Conservation (phyloP, 2,113 vertebrate genomes). For the Natator depressus region DNA sequence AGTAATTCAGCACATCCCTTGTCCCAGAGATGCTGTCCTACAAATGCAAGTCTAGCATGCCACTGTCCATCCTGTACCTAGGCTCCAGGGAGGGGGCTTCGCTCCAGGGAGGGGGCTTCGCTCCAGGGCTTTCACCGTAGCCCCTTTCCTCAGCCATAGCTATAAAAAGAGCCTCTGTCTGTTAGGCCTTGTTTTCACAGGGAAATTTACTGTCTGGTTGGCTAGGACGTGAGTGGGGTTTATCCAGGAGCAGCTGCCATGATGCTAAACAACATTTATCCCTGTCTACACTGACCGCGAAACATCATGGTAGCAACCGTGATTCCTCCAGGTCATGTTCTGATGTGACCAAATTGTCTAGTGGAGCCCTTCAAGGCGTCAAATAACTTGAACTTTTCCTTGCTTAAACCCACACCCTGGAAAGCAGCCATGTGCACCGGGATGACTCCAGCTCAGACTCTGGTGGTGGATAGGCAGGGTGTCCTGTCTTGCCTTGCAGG, state of each 20-base stretch:
- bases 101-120: background rate
- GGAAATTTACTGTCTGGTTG: background rate
- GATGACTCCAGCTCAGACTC: rapidly evolving
- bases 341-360: conserved; percentile 33
- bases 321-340: conserved; percentile 36
- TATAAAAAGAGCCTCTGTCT: background rate
- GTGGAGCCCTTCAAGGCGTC: conserved; percentile 13
- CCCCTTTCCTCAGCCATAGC: background rate
- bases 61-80: background rate
- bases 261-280: conserved; percentile 37
- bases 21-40: rapidly evolving
- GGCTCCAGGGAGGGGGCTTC: background rate
- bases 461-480: background rate
- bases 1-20: background rate
- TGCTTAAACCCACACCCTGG: background rate
- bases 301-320: conserved; percentile 28
- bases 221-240: background rate
- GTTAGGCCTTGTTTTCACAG: background rate
- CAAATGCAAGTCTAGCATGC: background rate
- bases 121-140: background rate
- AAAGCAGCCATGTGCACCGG: background rate
- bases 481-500: background rate
- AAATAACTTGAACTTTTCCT: rapidly evolving
- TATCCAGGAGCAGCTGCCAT: conserved; percentile 18
- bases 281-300: background rate